Evolutionary conservation across 53 echinoderm and acorn worm genomes (phyloP).

Genomic region (Temnopleurus reevesii): DNA sequence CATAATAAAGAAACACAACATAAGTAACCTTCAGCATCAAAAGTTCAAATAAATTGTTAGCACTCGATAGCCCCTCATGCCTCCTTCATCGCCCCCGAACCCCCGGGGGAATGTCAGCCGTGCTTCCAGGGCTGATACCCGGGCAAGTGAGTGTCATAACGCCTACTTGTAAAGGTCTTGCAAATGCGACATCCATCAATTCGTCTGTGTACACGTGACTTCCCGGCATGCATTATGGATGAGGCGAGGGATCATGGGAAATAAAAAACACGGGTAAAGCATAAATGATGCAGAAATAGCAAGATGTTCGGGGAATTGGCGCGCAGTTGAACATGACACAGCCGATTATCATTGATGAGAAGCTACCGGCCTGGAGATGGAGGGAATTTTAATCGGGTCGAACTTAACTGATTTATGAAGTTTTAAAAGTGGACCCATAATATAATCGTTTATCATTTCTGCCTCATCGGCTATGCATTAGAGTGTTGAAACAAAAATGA

Average conservation of each 20-base stretch:
- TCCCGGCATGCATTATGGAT: constrained; percentile 23
- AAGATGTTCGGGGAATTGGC: not conserved
- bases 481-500: too few relatives aligned
- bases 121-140: not conserved
- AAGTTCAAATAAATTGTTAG: too few relatives aligned
- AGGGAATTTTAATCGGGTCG: not conserved
- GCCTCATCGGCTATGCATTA: too few relatives aligned
- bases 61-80: too few relatives aligned
- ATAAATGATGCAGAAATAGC: constrained; percentile 32
- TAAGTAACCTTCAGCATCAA: too few relatives aligned
- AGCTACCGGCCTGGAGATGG: not conserved
- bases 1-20: too few relatives aligned
- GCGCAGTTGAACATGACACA: not conserved
- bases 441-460: too few relatives aligned
- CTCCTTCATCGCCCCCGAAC: too few relatives aligned
- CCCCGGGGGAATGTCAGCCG: too few relatives aligned
- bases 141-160: not conserved
- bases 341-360: not conserved
- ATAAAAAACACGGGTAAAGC: not conserved
- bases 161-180: not conserved
- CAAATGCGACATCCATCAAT: not conserved
- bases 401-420: too few relatives aligned
- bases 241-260: constrained; percentile 8
- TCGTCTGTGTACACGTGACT: not conserved
- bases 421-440: too few relatives aligned